Conservation (phyloP, 2,888 invertebrate genomes). For the Trachelus troglodyta region DNA sequence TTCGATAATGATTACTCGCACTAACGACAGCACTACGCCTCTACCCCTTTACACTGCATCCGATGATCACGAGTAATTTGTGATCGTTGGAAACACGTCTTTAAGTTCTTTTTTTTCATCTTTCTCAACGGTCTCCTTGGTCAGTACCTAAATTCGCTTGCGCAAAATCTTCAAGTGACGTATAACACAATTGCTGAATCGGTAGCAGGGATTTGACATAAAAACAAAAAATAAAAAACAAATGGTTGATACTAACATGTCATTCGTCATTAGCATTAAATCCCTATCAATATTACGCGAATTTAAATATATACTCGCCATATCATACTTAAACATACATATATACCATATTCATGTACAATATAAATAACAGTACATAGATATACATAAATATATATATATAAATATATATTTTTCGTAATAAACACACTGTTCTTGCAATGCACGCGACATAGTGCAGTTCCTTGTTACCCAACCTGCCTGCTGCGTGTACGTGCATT, state of each 20-base stretch:
- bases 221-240: neutral
- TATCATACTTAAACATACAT: neutral
- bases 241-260: neutral
- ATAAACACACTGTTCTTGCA: constrained; percentile 41
- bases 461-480: constrained; percentile 2
- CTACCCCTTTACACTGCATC: neutral
- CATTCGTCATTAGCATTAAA: neutral
- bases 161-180: neutral
- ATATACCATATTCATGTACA: constrained; percentile 1
- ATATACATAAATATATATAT: neutral
- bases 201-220: neutral
- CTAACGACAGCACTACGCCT: neutral
- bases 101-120: no score
- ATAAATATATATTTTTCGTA: constrained; percentile 26
- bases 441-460: constrained; percentile 28
- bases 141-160: neutral
- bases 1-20: constrained; percentile 32
- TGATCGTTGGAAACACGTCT: neutral
- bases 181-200: neutral
- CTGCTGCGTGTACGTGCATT: constrained; percentile 1
- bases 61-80: neutral
- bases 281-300: neutral
- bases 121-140: neutral
- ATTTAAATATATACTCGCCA: neutral
- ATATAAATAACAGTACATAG: neutral